These are phyloP conservation scores for Arvicanthis niloticus DNA, from an alignment of 2,113 vertebrate genomes.

Conservation along the genomic window DNA sequence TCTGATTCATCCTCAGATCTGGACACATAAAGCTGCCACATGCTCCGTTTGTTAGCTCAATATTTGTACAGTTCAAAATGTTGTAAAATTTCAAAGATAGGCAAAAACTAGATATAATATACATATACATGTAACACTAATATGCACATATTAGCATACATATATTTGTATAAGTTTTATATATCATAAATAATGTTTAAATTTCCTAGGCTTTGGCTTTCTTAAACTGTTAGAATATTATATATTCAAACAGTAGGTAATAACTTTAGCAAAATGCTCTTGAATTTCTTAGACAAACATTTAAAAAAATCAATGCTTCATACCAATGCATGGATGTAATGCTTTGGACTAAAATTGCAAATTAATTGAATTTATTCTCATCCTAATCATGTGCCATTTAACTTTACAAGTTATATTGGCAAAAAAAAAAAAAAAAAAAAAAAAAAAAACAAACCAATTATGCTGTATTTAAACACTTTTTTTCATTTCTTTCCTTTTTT, in stretches of 20 bases:
- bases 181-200: slow-evolving; percentile 67
- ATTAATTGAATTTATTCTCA: slow-evolving; percentile 62
- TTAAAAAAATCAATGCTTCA: slow-evolving; percentile 45
- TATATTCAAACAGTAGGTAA: slow-evolving; percentile 56
- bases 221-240: slow-evolving; percentile 54
- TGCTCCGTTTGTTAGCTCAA: no score
- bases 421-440: no score
- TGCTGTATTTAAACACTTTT: slow-evolving; percentile 64
- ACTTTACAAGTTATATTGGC: slow-evolving; percentile 62
- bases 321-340: slow-evolving; percentile 76
- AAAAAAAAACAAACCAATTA: not conserved
- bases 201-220: slow-evolving; percentile 73
- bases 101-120: not conserved
- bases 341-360: slow-evolving; percentile 64
- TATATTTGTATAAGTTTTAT: slow-evolving; percentile 63
- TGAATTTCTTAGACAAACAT: slow-evolving; percentile 52
- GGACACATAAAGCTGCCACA: no score
- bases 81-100: slow-evolving; percentile 45
- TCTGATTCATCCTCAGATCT: no score
- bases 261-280: slow-evolving; percentile 55
- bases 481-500: no score
- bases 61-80: no score
- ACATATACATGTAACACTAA: not conserved
- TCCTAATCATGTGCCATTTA: slow-evolving; percentile 73
- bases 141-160: not conserved